Conservation (phyloP, 1,140 invertebrate species). For the Subanguina moxae region DNA sequence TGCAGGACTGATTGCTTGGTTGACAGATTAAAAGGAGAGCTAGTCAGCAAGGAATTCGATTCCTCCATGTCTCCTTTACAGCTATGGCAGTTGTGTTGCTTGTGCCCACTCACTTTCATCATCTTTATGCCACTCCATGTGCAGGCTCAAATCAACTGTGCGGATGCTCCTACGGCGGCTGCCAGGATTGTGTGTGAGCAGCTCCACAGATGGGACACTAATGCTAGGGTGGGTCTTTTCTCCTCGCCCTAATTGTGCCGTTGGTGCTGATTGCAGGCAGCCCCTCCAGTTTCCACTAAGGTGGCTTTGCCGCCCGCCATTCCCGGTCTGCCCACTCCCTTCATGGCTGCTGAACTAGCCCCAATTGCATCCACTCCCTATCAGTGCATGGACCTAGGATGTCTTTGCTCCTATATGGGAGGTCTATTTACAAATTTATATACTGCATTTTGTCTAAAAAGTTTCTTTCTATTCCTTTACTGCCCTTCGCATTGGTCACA, state of each 20-base stretch:
- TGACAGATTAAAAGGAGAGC: too few species aligned
- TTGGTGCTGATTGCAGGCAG: constrained; percentile 24
- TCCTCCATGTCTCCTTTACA: too few species aligned
- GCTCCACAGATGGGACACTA: constrained; percentile 48
- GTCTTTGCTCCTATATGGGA: constrained; percentile 39
- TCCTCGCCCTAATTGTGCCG: too few species aligned
- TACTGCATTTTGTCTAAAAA: too few species aligned
- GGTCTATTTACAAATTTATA: constrained; percentile 9
- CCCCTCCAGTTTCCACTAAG: constrained; percentile 29
- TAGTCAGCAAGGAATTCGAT: too few species aligned
- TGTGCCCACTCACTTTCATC: not conserved
- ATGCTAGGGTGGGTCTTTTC: constrained; percentile 47
- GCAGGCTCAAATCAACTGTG: constrained; percentile 40
- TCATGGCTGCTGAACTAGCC: constrained; percentile 40
- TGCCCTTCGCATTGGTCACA: too few species aligned
- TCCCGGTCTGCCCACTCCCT: constrained; percentile 18
- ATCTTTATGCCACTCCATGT: constrained; percentile 5
- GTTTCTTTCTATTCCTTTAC: too few species aligned
- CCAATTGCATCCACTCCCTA: constrained; percentile 37
- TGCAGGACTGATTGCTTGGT: too few species aligned
- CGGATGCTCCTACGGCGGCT: constrained; percentile 42
- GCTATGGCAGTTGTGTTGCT: not conserved
- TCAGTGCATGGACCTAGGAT: constrained; percentile 51
- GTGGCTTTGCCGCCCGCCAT: constrained; percentile 41
- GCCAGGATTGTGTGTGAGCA: constrained; percentile 50